These are phyloP conservation scores for Sebastes hopkinsi DNA, from an alignment of 2,797 vertebrate species.

Conservation along the genomic window DNA sequence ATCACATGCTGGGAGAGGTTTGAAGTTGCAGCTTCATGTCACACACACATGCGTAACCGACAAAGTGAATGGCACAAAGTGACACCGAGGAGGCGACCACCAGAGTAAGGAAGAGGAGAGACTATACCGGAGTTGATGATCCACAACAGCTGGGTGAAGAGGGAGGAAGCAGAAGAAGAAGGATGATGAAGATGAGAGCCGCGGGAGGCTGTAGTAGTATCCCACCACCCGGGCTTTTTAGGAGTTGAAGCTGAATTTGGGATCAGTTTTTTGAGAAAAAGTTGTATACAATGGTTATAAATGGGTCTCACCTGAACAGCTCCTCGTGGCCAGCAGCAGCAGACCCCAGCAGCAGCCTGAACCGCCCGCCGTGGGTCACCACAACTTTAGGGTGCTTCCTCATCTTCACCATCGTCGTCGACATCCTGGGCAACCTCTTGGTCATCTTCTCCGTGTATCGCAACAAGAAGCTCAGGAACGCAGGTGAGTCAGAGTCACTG, in stretches of 20 bases:
- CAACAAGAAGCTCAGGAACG: constrained; percentile 95
- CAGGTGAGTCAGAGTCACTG: constrained; percentile 83
- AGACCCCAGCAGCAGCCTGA: constrained; percentile 64
- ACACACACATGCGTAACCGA: constrained; percentile 75
- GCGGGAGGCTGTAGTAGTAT: constrained; percentile 52
- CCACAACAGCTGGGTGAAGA: constrained; percentile 6
- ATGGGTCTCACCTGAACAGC: constrained; percentile 87
- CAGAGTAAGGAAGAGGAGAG: constrained; percentile 11
- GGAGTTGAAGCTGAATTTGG: constrained; percentile 48
- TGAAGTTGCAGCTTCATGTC: constrained; percentile 78
- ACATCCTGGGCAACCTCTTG: constrained; percentile 93
- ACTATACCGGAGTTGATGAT: constrained; percentile 43
- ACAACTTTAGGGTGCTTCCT: constrained; percentile 89
- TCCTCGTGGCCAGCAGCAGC: constrained; percentile 60
- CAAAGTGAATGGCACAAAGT: constrained; percentile 81
- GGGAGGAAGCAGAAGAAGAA: background rate
- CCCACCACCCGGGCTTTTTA: constrained; percentile 19
- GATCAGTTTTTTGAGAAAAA: constrained; percentile 53
- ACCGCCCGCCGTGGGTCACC: constrained; percentile 89
- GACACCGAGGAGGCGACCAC: constrained; percentile 52
- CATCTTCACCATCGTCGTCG: constrained; percentile 94
- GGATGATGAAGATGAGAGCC: constrained; percentile 66
- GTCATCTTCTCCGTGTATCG: constrained; percentile 94
- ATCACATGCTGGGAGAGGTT: constrained; percentile 73
- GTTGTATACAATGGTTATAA: constrained; percentile 85